Conservation (phyloP, 2,888 invertebrate genomes). For the Aphidius colemani region DNA sequence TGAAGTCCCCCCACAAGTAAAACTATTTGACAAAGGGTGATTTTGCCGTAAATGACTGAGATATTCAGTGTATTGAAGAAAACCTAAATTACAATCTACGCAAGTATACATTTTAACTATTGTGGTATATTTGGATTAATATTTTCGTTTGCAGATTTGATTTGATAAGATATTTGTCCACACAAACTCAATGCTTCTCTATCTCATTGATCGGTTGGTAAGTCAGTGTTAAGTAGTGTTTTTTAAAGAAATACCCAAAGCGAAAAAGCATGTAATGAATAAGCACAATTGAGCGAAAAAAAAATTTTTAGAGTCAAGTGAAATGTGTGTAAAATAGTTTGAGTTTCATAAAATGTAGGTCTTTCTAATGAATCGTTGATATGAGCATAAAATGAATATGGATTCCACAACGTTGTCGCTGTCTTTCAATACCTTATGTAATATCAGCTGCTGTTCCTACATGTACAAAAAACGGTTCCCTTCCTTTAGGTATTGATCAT, state of each 20-base stretch:
- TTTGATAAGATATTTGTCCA: constrained; percentile 18
- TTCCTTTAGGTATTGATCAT: constrained; percentile 14
- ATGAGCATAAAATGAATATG: constrained; percentile 20
- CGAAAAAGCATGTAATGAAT: constrained; percentile 16
- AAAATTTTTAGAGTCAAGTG: constrained; percentile 22
- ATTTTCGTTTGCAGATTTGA: background rate
- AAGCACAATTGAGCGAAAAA: constrained; percentile 23
- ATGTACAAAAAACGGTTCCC: constrained; percentile 22
- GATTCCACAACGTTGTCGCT: constrained; percentile 17
- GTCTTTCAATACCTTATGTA: constrained; percentile 10
- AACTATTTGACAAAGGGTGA: background rate
- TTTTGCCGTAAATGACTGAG: constrained; percentile 2
- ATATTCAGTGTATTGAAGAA: background rate
- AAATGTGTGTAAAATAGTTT: constrained; percentile 12
- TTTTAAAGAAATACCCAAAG: constrained; percentile 31
- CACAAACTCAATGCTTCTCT: constrained; percentile 20
- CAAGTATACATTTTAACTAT: constrained; percentile 16
- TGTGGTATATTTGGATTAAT: background rate
- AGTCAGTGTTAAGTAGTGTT: constrained; percentile 25
- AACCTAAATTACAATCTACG: constrained; percentile 5
- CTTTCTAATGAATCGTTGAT: constrained; percentile 25
- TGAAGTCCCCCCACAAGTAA: constrained; percentile 3
- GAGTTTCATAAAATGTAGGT: constrained; percentile 16
- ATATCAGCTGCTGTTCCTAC: constrained; percentile 24
- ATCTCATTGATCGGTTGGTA: constrained; percentile 22